Base-by-base conservation (phyloP, 2,113 vertebrate species). In the Mohoua ochrocephala region DNA sequence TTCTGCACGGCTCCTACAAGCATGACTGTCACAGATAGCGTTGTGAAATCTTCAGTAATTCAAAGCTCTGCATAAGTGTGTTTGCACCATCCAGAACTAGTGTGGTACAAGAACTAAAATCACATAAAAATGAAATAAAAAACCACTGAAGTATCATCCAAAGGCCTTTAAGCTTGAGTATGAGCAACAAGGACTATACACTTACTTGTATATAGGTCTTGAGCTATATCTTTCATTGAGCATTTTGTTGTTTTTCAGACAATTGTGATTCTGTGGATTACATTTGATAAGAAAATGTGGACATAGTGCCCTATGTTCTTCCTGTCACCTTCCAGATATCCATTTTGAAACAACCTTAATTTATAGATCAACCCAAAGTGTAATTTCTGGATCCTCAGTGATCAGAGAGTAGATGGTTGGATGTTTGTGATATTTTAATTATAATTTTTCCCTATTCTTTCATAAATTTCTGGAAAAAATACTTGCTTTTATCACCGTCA, bases 101-200 rank as follows among this genome's bases (percentile, higher is more conserved):
- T 28, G 39, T 28, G 21, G 3, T 37, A n/a, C 11, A 63, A 28
- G 23, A 61, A 53, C 3, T 42, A 44, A 83, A 83, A 70, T 0
- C 37, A 31, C 2, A 39, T 24, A 31, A 59, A 70, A 87, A 28
- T 39, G 3, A 69, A 64, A 69, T 52, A 33, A 50, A 41, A 53
- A 5, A 2, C 0, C 10, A 2, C 28, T 12, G 13, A 50, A 82
- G 11, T 28, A 22, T 52, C 53, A 33, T 15, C 19, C 21, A 49
- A 67, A 67, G 8, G 4, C 13, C 53, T 56, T 63, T 59, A 78
- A 70, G 7, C 11, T 60, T 3, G 2, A 41, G 21, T 35, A 54
- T 35, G 45, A 71, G 27, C 7, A 57, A 6, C 8, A 45, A 63
- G 15, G 53, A 54, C 22, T 6, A 30, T 8, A 27, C 1, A 4